phyloP scores from a whole-genome alignment of 1,140 invertebrate species.

The Drosophila kepulauana region DNA sequence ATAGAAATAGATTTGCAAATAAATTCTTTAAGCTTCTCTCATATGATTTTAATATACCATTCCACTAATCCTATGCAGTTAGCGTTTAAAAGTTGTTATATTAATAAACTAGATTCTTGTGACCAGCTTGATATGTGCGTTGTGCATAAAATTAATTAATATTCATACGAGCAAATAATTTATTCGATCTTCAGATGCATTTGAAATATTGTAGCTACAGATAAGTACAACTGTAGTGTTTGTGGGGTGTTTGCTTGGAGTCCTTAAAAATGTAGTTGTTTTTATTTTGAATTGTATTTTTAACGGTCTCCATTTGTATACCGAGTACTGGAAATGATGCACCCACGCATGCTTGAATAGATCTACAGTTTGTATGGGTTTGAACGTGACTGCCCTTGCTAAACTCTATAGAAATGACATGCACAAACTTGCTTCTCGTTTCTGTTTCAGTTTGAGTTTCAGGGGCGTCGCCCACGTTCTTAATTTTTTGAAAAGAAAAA shows the following conservation, averaged over 20 bases:
- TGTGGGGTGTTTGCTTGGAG: not conserved
- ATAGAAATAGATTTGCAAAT: too few species aligned
- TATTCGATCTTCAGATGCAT: too few species aligned
- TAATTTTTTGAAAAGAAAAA: constrained; percentile 11
- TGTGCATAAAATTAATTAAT: too few species aligned
- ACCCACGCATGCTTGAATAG: constrained; percentile 3
- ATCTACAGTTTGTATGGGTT: constrained; percentile 4
- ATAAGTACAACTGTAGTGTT: too few species aligned
- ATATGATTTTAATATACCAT: too few species aligned
- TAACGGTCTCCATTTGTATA: constrained; percentile 1
- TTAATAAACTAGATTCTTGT: too few species aligned
- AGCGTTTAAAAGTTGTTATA: too few species aligned
- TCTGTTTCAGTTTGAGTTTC: not conserved
- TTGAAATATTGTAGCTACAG: too few species aligned
- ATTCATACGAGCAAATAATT: too few species aligned
- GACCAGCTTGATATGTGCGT: too few species aligned
- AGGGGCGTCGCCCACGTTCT: constrained; percentile 14
- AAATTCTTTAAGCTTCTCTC: too few species aligned
- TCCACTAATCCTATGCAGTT: too few species aligned
- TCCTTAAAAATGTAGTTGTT: not conserved
- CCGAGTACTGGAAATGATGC: not conserved
- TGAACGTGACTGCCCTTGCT: constrained; percentile 17
- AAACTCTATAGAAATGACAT: constrained; percentile 15
- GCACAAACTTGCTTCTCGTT: constrained; percentile 6
- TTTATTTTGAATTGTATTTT: constrained; percentile 9